Conservation (phyloP, 2,113 vertebrate genomes). For the Limanda limanda region DNA sequence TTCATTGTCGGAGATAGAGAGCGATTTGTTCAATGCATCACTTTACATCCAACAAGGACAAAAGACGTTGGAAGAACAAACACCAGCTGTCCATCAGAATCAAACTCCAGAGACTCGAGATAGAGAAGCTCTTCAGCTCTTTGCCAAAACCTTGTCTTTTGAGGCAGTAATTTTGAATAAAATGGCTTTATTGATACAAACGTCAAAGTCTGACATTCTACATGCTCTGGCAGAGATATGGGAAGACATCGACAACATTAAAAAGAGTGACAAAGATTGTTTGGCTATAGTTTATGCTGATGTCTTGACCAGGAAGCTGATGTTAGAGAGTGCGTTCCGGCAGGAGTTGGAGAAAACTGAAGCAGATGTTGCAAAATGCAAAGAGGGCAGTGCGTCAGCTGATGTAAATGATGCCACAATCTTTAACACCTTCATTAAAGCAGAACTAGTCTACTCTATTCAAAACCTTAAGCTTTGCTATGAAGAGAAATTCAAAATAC, state of each 20-base stretch:
- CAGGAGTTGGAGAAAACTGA: slow-evolving; percentile 86
- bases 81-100: slow-evolving; percentile 22
- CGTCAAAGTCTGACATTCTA: slow-evolving; percentile 84
- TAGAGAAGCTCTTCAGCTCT: slow-evolving; percentile 79
- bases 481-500: slow-evolving; percentile 84
- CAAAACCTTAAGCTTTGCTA: slow-evolving; percentile 88
- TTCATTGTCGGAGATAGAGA: slow-evolving; percentile 85
- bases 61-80: slow-evolving; percentile 49
- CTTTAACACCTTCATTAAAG: slow-evolving; percentile 82
- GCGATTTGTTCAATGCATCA: slow-evolving; percentile 81
- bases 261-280: slow-evolving; percentile 73
- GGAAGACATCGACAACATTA: slow-evolving; percentile 77
- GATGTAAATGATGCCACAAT: slow-evolving; percentile 62
- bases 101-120: slow-evolving; percentile 63
- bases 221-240: slow-evolving; percentile 84
- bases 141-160: slow-evolving; percentile 89
- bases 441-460: slow-evolving; percentile 88
- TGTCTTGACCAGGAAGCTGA: slow-evolving; percentile 87
- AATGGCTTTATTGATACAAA: slow-evolving; percentile 89
- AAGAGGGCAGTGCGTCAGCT: slow-evolving; percentile 30
- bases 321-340: slow-evolving; percentile 90
- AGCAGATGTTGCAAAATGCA: slow-evolving; percentile 42
- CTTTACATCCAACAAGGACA: slow-evolving; percentile 79
- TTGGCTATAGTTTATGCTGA: slow-evolving; percentile 83
- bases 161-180: slow-evolving; percentile 90